phyloP scores from a whole-genome alignment of 2,888 invertebrate genomes.

The Drosophila demipolita region DNA sequence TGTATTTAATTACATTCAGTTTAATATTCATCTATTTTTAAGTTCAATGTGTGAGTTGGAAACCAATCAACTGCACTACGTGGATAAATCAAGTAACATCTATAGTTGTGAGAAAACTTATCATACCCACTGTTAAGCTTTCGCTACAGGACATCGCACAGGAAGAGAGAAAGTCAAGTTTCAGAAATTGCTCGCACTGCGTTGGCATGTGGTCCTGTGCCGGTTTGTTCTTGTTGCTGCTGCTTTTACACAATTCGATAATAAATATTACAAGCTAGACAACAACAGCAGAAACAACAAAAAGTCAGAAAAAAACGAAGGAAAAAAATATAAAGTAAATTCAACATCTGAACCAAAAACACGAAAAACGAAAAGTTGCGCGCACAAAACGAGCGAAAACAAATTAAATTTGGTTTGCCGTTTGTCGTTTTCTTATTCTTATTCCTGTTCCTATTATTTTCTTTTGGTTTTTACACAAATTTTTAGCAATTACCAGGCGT shows the following conservation, averaged over 20 bases:
- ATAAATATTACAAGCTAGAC: constrained; percentile 80
- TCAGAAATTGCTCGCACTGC: constrained; percentile 68
- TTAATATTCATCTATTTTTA: not conserved
- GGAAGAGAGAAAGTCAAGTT: constrained; percentile 49
- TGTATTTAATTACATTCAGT: not conserved
- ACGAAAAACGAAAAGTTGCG: constrained; percentile 62
- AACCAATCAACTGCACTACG: not conserved
- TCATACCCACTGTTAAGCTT: not conserved
- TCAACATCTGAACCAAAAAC: constrained; percentile 27
- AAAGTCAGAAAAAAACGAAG: not conserved
- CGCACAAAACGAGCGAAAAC: constrained; percentile 76
- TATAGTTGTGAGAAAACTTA: not conserved
- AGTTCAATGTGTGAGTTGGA: not conserved
- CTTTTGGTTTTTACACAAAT: constrained; percentile 42
- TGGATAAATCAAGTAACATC: not conserved
- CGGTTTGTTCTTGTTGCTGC: constrained; percentile 23
- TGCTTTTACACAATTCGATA: constrained; percentile 73
- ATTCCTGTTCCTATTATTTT: constrained; percentile 38
- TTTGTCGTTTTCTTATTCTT: constrained; percentile 59
- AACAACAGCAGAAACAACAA: constrained; percentile 42
- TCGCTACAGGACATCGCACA: constrained; percentile 31
- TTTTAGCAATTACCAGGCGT: constrained; percentile 72
- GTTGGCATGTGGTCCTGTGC: constrained; percentile 58
- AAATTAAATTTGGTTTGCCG: constrained; percentile 77
- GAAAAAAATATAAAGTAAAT: constrained; percentile 15